Percentiles rank a stretch among this genome's conserved stretches.
phyloP scores from a whole-genome alignment of 2,113 vertebrate genomes.

The Limanda limanda region DNA sequence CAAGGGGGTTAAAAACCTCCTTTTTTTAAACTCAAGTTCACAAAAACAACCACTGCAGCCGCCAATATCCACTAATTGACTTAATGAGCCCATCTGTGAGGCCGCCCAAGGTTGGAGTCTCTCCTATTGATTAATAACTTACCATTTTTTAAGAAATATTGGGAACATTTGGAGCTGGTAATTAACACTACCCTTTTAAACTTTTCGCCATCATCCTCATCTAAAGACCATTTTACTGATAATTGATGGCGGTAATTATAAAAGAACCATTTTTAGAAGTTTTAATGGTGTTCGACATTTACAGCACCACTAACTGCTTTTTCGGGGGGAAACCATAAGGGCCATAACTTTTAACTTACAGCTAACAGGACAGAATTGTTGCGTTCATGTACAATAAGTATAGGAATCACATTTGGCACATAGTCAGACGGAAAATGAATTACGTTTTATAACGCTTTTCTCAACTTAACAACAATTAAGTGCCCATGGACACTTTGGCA shows the following conservation, averaged over 20 bases:
- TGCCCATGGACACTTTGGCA: too few relatives aligned
- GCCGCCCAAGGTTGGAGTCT: neutral
- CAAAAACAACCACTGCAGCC: neutral
- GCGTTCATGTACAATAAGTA: neutral
- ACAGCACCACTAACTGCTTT: neutral
- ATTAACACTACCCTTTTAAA: neutral
- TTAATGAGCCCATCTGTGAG: neutral
- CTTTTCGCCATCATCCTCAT: neutral
- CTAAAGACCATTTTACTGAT: neutral
- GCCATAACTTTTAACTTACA: neutral
- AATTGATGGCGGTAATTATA: too few relatives aligned
- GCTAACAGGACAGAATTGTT: neutral
- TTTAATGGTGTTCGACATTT: too few relatives aligned
- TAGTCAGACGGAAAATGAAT: too few relatives aligned
- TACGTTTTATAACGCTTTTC: too few relatives aligned
- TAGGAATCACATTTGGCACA: slow-evolving; percentile 10
- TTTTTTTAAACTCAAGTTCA: neutral
- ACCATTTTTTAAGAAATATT: neutral
- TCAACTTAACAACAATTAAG: too few relatives aligned
- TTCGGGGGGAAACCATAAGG: neutral
- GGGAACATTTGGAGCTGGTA: neutral
- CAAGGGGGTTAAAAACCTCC: neutral
- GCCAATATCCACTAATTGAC: neutral
- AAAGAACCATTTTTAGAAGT: too few relatives aligned
- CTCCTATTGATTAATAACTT: neutral